Percentiles rank a stretch among this genome's conserved stretches.
These are phyloP conservation scores for Amblyjoppa proteus DNA, from an alignment of 2,888 invertebrate genomes.

Conservation along the genomic window DNA sequence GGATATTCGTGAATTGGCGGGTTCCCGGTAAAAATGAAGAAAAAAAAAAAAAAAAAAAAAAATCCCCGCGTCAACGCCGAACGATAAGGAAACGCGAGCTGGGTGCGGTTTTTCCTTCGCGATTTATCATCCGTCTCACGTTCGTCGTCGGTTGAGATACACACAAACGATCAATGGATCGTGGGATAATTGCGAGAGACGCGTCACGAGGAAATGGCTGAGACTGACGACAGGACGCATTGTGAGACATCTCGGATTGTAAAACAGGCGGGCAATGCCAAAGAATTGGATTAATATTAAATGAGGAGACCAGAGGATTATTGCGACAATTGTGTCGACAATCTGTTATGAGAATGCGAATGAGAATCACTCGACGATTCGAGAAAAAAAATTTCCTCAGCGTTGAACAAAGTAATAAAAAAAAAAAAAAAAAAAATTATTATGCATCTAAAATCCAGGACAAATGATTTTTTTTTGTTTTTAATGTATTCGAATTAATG, in stretches of 20 bases:
- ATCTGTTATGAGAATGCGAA: background rate
- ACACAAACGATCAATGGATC: conserved; percentile 21
- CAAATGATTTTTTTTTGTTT: too few species aligned
- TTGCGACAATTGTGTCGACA: background rate
- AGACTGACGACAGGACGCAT: background rate
- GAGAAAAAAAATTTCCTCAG: background rate
- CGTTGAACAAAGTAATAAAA: background rate
- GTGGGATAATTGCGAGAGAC: conserved; percentile 15
- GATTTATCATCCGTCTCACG: conserved; percentile 42
- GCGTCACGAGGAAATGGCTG: conserved; percentile 24
- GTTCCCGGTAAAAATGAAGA: conserved; percentile 35
- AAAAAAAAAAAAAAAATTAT: background rate
- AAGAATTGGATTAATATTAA: background rate
- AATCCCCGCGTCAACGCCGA: background rate
- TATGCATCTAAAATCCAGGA: too few species aligned
- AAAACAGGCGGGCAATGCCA: background rate
- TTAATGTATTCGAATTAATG: too few species aligned
- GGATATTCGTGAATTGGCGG: conserved; percentile 22
- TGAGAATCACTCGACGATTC: background rate
- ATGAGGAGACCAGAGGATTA: background rate
- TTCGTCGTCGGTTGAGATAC: conserved; percentile 25
- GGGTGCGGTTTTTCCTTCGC: conserved; percentile 29
- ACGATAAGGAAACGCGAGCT: conserved; percentile 5
- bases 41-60: background rate
- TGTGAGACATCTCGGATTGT: background rate